Conservation (phyloP, 2,888 invertebrate species). For the Mimumesa dahlbomi region DNA sequence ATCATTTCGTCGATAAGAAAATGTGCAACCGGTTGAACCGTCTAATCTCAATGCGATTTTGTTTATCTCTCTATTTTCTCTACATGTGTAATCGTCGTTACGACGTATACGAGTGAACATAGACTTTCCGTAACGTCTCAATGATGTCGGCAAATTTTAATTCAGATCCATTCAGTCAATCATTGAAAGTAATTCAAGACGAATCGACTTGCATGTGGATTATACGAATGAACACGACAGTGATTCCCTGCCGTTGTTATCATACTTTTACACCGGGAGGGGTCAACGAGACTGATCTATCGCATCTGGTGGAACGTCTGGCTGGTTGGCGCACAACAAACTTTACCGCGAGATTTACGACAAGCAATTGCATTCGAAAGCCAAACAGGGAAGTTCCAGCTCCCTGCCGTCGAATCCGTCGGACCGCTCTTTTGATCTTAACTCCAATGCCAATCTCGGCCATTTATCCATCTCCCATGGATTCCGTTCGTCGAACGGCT, state of each 20-base stretch:
- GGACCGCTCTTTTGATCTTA: conserved; percentile 55
- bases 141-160: too few species aligned
- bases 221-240: neutral
- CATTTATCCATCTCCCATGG: conserved; percentile 59
- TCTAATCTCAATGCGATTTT: too few species aligned
- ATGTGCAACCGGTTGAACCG: too few species aligned
- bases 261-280: conserved; percentile 30
- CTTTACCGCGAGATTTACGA: conserved; percentile 70
- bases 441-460: conserved; percentile 61
- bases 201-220: too few species aligned
- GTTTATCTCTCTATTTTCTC: too few species aligned
- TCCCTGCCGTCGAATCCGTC: conserved; percentile 17
- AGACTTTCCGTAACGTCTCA: too few species aligned
- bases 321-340: conserved; percentile 66
- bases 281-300: conserved; percentile 54
- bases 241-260: conserved; percentile 24
- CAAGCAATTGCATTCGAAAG: conserved; percentile 67
- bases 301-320: conserved; percentile 42
- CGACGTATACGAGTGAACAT: too few species aligned
- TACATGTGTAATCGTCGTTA: too few species aligned
- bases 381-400: conserved; percentile 59
- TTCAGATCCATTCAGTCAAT: too few species aligned
- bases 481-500: conserved; percentile 40
- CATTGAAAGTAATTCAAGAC: too few species aligned
- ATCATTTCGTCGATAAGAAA: too few species aligned